Percentiles rank a stretch among this genome's conserved stretches.
Evolutionary conservation across 1,140 invertebrate species (phyloP).

Genomic region (Orius insidiosus): DNA sequence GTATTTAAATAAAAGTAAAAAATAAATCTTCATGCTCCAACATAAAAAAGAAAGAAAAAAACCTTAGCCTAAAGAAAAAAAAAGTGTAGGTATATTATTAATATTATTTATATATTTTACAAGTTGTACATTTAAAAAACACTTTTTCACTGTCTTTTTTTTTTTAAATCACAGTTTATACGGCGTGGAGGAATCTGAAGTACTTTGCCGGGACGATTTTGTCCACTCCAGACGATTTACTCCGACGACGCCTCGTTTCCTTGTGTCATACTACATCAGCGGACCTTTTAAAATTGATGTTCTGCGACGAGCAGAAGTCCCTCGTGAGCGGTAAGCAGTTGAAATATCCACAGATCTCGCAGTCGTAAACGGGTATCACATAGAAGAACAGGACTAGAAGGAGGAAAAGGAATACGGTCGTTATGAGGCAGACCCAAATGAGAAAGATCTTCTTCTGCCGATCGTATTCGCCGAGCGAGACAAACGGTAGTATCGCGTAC

Average conservation of each 20-base stretch:
- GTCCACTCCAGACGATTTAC: constrained; percentile 5
- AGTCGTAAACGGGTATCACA: constrained; percentile 75
- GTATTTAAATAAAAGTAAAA: constrained; percentile 2
- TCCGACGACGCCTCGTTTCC: constrained; percentile 14
- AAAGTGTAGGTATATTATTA: constrained; percentile 7
- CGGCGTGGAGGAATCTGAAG: constrained; percentile 8
- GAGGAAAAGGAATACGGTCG: constrained; percentile 54
- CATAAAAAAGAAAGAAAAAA: constrained; percentile 3
- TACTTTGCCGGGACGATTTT: constrained; percentile 6
- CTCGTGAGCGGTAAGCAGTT: constrained; percentile 81
- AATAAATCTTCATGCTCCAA: not conserved
- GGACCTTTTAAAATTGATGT: constrained; percentile 58
- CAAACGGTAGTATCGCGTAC: constrained; percentile 75
- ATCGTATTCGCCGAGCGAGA: constrained; percentile 71
- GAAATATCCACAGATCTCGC: constrained; percentile 73
- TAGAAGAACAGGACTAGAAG: constrained; percentile 72
- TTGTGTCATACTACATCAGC: constrained; percentile 19
- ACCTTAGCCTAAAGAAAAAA: constrained; percentile 8
- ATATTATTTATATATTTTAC: constrained; percentile 12
- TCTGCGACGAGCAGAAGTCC: constrained; percentile 84
- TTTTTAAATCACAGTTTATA: constrained; percentile 9
- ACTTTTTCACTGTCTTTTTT: constrained; percentile 6
- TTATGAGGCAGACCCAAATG: constrained; percentile 56
- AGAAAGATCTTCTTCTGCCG: constrained; percentile 58
- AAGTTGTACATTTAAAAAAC: constrained; percentile 13